Base-by-base conservation (phyloP, 2,888 invertebrate species). In the Petrolisthes manimaculis region DNA sequence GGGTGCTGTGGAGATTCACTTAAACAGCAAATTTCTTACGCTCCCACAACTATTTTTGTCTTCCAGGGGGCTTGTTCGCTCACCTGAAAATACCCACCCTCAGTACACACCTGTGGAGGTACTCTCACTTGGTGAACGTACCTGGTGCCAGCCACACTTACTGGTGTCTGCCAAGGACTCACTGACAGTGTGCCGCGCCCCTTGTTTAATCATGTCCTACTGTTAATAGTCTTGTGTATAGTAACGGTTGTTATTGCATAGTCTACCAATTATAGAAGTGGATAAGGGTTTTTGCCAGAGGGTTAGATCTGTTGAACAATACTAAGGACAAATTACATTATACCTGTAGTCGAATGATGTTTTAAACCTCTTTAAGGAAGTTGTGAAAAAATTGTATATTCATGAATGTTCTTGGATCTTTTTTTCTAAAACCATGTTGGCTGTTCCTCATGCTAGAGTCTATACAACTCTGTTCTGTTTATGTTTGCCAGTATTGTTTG, bases 141-240 rank as follows among this genome's bases (percentile, higher is more conserved):
- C 71, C 56, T 81, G 88, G 88, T 88, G 88, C 84, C 88, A 88
- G 77, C 80, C 84, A 84, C 88, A 88, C 88, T 88, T 71, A 88
- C 88, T 88, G 88, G 88, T 88, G 88, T 88, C 84, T 81, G 88
- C 88, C 88, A 88, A 81, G 88, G 84, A 88, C 88, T 88, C 81
- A 88, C 81, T 88, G 84, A 88, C 88, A 88, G 88, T 88, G 88
- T 88, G 88, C 88, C 89, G 85, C 84, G 89, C 86, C 89, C 88
- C 86, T 90, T 89, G 89, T 90, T 90, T 90, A 88, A 89, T 88
- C 88, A 90, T 89, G 89, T 89, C 90, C 90, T 89, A 89, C 90
- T 90, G 90, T 90, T 90, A 89, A 90, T 90, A 90, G 90, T 89
- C 89, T 90, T 90, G 90, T 89, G 90, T 90, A 90, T 90, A 89